Evolutionary conservation across 2,888 invertebrate genomes (phyloP).

Genomic region (Thysanoteuthis rhombus): DNA sequence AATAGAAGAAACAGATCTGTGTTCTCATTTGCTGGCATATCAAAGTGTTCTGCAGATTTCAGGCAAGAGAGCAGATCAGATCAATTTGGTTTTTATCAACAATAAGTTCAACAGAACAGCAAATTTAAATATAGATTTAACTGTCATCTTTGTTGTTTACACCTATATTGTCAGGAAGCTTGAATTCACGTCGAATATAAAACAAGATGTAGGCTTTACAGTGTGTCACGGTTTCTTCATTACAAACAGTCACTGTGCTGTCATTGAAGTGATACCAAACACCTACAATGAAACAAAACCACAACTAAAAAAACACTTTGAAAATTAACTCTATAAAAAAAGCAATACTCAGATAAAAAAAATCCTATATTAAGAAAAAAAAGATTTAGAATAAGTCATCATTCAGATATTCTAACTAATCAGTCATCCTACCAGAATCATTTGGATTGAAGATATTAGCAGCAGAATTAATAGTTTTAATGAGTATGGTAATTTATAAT

Average conservation of each 20-base stretch:
- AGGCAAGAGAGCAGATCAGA: neutral
- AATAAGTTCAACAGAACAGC: neutral
- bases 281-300: constrained; percentile 58
- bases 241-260: constrained; percentile 80
- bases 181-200: constrained; percentile 79
- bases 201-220: constrained; percentile 88
- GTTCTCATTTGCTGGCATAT: neutral
- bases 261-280: constrained; percentile 90
- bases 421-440: too few relatives aligned
- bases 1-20: neutral
- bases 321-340: neutral
- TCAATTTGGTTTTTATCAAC: neutral
- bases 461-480: too few relatives aligned
- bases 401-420: too few relatives aligned
- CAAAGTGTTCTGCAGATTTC: neutral
- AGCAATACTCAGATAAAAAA: too few relatives aligned
- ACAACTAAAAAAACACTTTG: neutral
- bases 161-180: constrained; percentile 55
- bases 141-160: constrained; percentile 26
- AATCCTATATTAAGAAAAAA: too few relatives aligned
- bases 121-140: neutral
- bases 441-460: too few relatives aligned
- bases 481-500: too few relatives aligned
- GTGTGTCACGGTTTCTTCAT: constrained; percentile 76
- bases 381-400: too few relatives aligned